Base-by-base conservation (phyloP, 2,113 vertebrate species). In the Galemys pyrenaicus region DNA sequence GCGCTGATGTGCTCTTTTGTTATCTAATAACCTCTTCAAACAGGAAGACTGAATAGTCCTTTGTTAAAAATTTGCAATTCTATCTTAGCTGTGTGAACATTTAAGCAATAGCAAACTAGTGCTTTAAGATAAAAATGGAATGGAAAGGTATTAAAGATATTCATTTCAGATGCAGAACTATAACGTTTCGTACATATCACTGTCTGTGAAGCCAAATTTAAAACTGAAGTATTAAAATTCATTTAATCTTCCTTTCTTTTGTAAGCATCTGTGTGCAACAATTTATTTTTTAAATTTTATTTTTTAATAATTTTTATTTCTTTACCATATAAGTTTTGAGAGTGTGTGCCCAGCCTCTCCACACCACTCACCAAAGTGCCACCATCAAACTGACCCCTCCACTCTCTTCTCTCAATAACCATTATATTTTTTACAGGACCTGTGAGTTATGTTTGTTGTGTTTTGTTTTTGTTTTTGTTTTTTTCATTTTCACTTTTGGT, bases 171-270 rank as follows among this genome's bases (percentile, higher is more conserved):
- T 68, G 51, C 32, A 70, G 15, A 35, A 30, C 54, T 85, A 28
- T 83, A 95, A 77, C 32, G 17, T 73, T 78, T 11, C 46, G 2
- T 70, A 3, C 73, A n/a, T 28, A n/a, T 51, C 9, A 60, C 13
- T 78, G 10, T 67, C 60, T 37, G 3, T 5, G 37, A 60, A 78
- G 39, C 30, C 24, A 37, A 70, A 41, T 49, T 82, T 65, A 71
- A 78, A 92, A 71, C 56, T 83, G 60, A 75, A 84, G 22, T 74
- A 58, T 26, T 92, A n/a, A 75, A 92, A 81, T 60, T 20, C 5
- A 64, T 56, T 74, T 67, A 56, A 60, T 49, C 3, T 46, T 49
- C 10, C 51, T 86, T 89, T 17, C 41, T 77, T 92, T 92, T n/a
- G 58, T 73, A 13, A 41, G 46, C 46, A 68, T 84, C 22, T 84